Base-by-base conservation (phyloP, 2,797 vertebrate species). In the Petrocephalus sullivani region DNA sequence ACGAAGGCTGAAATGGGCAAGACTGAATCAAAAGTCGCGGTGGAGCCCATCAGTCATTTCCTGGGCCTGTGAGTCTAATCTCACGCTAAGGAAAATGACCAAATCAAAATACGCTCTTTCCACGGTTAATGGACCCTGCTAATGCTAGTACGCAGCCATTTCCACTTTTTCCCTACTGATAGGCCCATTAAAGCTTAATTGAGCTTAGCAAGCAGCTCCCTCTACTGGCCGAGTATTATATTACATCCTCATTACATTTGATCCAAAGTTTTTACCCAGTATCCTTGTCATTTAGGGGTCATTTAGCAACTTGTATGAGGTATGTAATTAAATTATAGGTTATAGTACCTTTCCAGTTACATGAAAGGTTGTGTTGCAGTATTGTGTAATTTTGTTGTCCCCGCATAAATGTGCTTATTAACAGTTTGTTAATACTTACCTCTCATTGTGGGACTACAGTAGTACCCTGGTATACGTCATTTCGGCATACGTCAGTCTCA, bases 191-290 rank as follows among this genome's bases (percentile, higher is more conserved):
- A 64, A 14, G 41, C 49, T 49, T 57, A 87, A 81, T 87, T 56
- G 49, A 81, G n/a, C 71, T 57, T 67, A 60, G 53, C 53, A 41
- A 46, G 71, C 85, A 3, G 67, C 87, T 81, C 87, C 87, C 87
- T 87, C 87, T 87, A 75, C 51, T 87, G 87, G 67, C 28, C 9
- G 53, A 81, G 53, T 81, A n/a, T 54, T 49, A 53, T 23, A 75
- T 75, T 75, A 87, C 61, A 49, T 49, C 0, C 41, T 83, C 41
- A 51, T 83, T 83, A 46, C 46, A 83, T 83, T 49, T 49, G 49
- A n/a, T 51, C 53, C 1, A 0, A n/a, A 21, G 46, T 83, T 83
- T 83, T 83, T 83, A 46, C 41, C 49, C 49, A n/a, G 49, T 53
- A 1, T 51, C 81, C 49, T n/a, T 41, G 71, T 41, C 49, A 67